A percentile compares a stretch with the other conserved stretches of the same genome.
phyloP scores from a whole-genome alignment of 2,113 vertebrate species.

The Paraplagusia blochii region DNA sequence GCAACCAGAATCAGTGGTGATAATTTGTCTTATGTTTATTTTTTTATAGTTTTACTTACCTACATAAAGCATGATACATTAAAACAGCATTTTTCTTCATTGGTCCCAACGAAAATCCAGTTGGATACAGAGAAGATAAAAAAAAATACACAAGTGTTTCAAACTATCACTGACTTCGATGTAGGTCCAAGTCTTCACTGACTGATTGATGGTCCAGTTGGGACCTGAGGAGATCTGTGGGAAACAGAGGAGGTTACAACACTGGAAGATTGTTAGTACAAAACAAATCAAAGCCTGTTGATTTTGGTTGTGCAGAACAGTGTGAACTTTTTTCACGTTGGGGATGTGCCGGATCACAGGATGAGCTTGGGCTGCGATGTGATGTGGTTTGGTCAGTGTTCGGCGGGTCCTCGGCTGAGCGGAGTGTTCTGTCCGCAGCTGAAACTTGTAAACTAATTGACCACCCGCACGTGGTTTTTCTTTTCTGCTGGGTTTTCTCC shows the following conservation, averaged over 20 bases:
- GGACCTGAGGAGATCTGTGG: constrained; percentile 30
- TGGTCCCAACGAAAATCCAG: too few species aligned
- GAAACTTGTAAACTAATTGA: constrained; percentile 75
- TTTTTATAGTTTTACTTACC: too few species aligned
- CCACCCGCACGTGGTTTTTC: constrained; percentile 69
- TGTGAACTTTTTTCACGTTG: constrained; percentile 58
- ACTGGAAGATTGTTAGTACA: constrained; percentile 35
- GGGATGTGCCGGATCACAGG: constrained; percentile 66
- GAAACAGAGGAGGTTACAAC: constrained; percentile 40
- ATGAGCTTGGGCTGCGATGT: constrained; percentile 61
- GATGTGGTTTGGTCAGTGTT: constrained; percentile 61
- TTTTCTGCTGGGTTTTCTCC: constrained; percentile 51
- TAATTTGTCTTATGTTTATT: too few species aligned
- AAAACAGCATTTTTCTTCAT: too few species aligned
- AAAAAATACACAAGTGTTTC: too few species aligned
- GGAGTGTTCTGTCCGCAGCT: constrained; percentile 65
- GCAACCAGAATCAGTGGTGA: too few species aligned
- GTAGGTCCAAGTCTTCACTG: too few species aligned
- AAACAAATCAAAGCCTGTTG: constrained; percentile 51
- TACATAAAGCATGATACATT: too few species aligned
- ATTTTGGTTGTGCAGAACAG: constrained; percentile 58
- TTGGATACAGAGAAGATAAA: too few species aligned
- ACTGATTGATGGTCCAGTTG: too few species aligned
- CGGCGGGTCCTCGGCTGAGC: constrained; percentile 28
- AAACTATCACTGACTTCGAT: too few species aligned